Evolutionary conservation across 2,888 invertebrate species (phyloP), one percentile per base, ranked within the genome.

Genomic region (Drosophila anomelani): DNA sequence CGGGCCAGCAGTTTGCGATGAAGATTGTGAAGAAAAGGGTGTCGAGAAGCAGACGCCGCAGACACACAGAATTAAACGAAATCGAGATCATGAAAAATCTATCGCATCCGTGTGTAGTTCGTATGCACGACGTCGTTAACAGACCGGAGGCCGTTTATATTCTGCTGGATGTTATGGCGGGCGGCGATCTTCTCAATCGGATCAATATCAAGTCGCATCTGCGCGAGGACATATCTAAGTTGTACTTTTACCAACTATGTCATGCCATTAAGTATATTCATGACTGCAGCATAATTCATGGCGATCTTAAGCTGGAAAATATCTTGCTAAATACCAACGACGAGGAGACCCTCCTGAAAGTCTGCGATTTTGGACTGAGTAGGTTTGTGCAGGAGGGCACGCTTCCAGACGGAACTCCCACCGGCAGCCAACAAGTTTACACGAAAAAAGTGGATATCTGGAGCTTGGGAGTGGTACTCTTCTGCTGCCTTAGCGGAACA

Each of bases 391-490:
- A 95, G 55, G 94, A 95, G 36, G 94, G 95, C 79, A 95, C 95
- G 2, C 94, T 98, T 0, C 94, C 97, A 91, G 98, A 98, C 91
- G 98, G 98, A 1, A 98, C 98, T 0, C 96, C 96, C 0, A 95
- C 95, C 0, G 94, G 95, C 55, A 94, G 94, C 39, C 94, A 94
- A 38, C 94, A 94, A 3, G 91, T 94, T 26, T 97, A 96, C 81
- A 95, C 95, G 0, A 94, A 94, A 47, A 95, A 96, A 91, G 96
- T 97, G 0, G 98, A 98, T 91, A 95, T 97, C n/a, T 98, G 98
- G 98, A 98, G 98, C 91, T 92, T 98, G 69, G 98, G 98, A 0
- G 97, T 98, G 0, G 96, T 98, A 63, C 94, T 98, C 13, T 98
- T 95, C 91, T 75, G 4, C 32, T 94, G 94, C 78, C 93, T 96